phyloP scores from a whole-genome alignment of 30 jellyfish, hydroid and myxozoan genomes.

The Turritopsis rubra region DNA sequence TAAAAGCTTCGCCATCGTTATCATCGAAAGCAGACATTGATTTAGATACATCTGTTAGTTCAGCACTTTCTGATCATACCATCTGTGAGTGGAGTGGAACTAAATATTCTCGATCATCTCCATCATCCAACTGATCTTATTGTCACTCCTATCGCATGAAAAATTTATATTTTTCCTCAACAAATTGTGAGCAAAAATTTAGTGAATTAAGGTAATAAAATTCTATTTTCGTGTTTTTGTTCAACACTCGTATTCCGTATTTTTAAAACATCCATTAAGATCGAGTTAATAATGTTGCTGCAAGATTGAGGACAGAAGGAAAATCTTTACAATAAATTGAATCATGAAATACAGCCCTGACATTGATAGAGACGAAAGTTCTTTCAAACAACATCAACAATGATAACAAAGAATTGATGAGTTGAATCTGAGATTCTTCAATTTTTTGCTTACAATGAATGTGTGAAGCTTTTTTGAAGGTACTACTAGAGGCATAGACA shows the following conservation, averaged over 20 bases:
- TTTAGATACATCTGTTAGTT: not conserved
- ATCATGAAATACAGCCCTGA: too few relatives aligned
- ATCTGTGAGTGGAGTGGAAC: constrained; percentile 27
- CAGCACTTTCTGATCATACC: constrained; percentile 11
- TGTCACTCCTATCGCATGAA: constrained; percentile 69
- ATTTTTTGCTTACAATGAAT: too few relatives aligned
- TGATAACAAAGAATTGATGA: not conserved
- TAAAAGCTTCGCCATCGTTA: not conserved
- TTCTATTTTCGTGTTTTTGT: too few relatives aligned
- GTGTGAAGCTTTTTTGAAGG: too few relatives aligned
- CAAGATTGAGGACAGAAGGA: not conserved
- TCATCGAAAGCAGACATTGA: not conserved
- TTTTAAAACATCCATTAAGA: too few relatives aligned
- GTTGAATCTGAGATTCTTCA: constrained; percentile 3
- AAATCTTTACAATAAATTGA: too few relatives aligned
- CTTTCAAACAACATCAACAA: not conserved
- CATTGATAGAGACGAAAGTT: not conserved
- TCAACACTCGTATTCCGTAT: too few relatives aligned
- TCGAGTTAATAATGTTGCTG: too few relatives aligned
- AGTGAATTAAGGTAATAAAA: too few relatives aligned
- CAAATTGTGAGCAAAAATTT: too few relatives aligned
- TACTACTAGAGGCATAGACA: too few relatives aligned
- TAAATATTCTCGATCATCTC: constrained; percentile 61
- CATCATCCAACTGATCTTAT: constrained; percentile 72
- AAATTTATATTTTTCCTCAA: too few relatives aligned